Evolutionary conservation across 2,888 invertebrate species (phyloP).

Genomic region (Nipponacmea schrenckii): DNA sequence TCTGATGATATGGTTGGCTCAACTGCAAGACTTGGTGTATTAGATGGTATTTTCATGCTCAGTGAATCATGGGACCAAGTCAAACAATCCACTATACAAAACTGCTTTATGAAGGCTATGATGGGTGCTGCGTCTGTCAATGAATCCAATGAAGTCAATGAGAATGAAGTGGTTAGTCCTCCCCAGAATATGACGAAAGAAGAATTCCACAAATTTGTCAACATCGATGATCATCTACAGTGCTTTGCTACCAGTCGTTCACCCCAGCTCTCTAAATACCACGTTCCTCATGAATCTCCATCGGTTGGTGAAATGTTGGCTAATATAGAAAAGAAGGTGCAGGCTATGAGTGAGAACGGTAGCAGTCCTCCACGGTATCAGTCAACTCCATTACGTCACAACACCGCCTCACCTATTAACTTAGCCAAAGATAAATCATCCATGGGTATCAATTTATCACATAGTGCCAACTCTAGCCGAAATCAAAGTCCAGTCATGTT

Average conservation of each 20-base stretch:
- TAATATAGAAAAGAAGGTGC: not conserved
- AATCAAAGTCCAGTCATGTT: constrained; percentile 6
- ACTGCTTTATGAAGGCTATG: not conserved
- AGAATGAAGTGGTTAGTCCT: not conserved
- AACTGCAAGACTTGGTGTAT: not conserved
- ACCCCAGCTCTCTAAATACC: not conserved
- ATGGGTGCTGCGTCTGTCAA: constrained; percentile 1
- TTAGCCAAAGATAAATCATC: constrained; percentile 2
- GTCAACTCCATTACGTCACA: not conserved
- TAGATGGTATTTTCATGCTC: constrained; percentile 5
- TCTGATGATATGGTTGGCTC: not conserved
- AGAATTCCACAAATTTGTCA: not conserved
- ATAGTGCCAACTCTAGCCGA: constrained; percentile 6
- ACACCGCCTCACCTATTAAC: not conserved
- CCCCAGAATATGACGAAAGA: not conserved
- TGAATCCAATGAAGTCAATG: not conserved
- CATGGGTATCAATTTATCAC: not conserved
- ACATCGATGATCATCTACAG: not conserved
- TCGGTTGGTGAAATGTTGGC: not conserved
- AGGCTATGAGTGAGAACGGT: not conserved
- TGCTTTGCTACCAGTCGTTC: not conserved
- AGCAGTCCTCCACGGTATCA: not conserved
- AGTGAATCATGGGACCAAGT: constrained; percentile 3
- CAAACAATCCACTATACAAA: not conserved
- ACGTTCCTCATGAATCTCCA: not conserved